phyloP scores from a whole-genome alignment of 2,797 vertebrate species.

The Tachyglossus aculeatus region DNA sequence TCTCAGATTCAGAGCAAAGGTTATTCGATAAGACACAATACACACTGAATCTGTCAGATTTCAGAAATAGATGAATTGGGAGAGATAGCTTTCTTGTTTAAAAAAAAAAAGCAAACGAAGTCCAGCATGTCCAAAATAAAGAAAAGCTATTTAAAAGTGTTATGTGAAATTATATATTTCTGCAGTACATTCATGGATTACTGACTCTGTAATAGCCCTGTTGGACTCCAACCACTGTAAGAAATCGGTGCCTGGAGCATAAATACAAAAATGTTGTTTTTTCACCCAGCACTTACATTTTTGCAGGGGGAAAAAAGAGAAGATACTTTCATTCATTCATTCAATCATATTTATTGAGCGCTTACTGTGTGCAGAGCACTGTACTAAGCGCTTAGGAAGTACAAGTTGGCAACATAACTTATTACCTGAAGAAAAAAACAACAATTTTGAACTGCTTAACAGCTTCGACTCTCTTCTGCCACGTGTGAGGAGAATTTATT shows the following conservation, averaged over 20 bases:
- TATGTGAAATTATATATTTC: constrained; percentile 34
- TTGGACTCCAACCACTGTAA: not conserved
- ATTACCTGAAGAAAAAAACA: fast-evolving
- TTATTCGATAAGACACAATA: not conserved
- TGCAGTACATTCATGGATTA: constrained; percentile 16
- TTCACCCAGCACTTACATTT: constrained; percentile 10
- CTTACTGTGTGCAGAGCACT: too few relatives aligned
- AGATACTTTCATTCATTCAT: too few relatives aligned
- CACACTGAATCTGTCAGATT: not conserved
- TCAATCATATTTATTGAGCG: too few relatives aligned
- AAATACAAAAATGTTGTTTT: not conserved
- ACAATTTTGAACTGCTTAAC: not conserved
- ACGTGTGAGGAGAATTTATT: not conserved
- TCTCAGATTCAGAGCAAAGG: not conserved
- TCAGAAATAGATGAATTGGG: not conserved
- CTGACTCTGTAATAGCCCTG: constrained; percentile 4
- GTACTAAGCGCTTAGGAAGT: too few relatives aligned
- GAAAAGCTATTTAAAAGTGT: constrained; percentile 17
- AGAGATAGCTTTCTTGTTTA: constrained; percentile 10
- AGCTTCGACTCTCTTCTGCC: not conserved
- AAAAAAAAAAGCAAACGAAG: not conserved
- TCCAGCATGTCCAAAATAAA: constrained; percentile 20
- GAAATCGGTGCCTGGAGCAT: not conserved
- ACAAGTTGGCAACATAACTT: too few relatives aligned
- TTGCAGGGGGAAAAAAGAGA: not conserved